Evolutionary conservation across 2,113 vertebrate species (phyloP), one percentile per base, ranked within the genome.

Genomic region (Ceyx cyanopectus): DNA sequence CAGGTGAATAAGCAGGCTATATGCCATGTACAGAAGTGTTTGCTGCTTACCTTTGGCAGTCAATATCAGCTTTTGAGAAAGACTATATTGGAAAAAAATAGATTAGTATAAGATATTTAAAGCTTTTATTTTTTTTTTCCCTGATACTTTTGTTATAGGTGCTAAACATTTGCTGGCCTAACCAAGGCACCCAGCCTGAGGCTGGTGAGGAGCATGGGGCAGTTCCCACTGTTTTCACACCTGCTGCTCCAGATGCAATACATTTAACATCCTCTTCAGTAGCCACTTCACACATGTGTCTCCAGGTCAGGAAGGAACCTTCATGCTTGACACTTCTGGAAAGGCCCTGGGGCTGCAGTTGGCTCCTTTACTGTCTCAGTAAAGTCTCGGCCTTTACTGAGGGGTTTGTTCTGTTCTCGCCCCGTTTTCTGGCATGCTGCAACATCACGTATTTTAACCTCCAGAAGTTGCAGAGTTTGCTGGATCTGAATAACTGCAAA

Each of bases 271-370:
- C 13, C 1, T 11, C 20, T 24, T 10, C n/a, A 63, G 81, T 56
- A 56, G 72, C 67, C 60, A 27, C 12, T 32, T 41, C 63, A 1
- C 7, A 1, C 1, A 3, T 7, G 1, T 3, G 17, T 45, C 46
- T 14, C 26, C 34, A 2, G 10, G 1, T 14, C 3, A 3, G 43
- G 56, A 51, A 14, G 17, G 4, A 6, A 41, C 1, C 0, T 5
- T 34, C 3, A 2, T 6, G 40, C 70, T 57, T 23, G 4, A 12
- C 20, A 1, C 16, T 16, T 29, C 19, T 75, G 81, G 34, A 53
- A 27, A 16, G 58, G 63, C 34, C 54, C 70, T 0, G 0, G 9
- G 66, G 76, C 54, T 3, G 3, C 90, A 32, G 6, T 20, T 2
- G 1, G n/a, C 69, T 56, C 30, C 65, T 58, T 37, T 37, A 37